Conservation (phyloP, 2,797 vertebrate species). For the Allenopithecus nigroviridis region DNA sequence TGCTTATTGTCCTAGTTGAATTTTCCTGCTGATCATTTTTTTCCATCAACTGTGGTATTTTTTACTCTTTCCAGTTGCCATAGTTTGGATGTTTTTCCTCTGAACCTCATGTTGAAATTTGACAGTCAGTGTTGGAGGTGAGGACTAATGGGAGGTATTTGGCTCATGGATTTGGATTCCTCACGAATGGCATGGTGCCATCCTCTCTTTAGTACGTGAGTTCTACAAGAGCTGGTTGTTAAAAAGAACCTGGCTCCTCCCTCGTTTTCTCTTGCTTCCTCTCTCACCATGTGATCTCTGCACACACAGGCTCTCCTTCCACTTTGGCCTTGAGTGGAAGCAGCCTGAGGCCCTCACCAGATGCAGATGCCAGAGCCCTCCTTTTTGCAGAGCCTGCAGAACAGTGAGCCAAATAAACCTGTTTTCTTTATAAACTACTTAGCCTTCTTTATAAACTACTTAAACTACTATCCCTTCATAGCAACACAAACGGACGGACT, state of each 20-base stretch:
- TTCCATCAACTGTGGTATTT: neutral
- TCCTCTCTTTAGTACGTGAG: neutral
- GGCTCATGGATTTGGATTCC: neutral
- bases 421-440: neutral
- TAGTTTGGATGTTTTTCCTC: neutral
- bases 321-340: neutral
- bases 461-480: neutral
- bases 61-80: neutral
- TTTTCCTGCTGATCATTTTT: neutral
- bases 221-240: neutral
- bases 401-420: neutral
- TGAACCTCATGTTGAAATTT: neutral
- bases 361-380: neutral
- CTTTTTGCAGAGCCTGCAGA: neutral
- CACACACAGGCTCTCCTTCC: neutral
- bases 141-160: neutral
- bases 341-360: neutral
- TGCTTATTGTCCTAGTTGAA: neutral
- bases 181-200: neutral
- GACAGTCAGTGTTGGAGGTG: neutral
- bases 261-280: neutral
- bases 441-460: no score
- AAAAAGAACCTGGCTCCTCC: neutral
- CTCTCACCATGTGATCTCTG: neutral
- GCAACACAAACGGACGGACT: neutral